These are phyloP conservation scores for Penaeus vannamei DNA, from an alignment of 1,140 invertebrate genomes.

Conservation along the genomic window DNA sequence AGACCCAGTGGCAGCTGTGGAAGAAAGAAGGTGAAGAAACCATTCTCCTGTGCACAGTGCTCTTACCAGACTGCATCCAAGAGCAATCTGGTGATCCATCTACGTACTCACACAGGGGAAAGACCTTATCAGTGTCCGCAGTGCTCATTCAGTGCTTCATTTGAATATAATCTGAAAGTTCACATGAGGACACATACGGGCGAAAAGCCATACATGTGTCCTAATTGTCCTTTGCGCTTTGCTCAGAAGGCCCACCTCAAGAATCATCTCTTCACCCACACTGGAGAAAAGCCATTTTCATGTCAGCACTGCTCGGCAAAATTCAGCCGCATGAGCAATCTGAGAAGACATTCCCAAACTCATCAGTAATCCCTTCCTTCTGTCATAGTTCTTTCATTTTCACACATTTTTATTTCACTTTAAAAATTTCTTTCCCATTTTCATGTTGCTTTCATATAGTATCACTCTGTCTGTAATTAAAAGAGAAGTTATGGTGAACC, in stretches of 20 bases:
- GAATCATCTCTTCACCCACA: slow-evolving; percentile 37
- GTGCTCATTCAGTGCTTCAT: slow-evolving; percentile 56
- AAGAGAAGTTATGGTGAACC: too few relatives aligned
- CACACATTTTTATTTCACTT: too few relatives aligned
- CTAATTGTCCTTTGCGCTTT: slow-evolving; percentile 48
- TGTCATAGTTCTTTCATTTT: too few relatives aligned
- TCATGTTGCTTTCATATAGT: too few relatives aligned
- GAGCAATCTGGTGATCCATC: slow-evolving; percentile 50
- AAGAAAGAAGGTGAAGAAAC: slow-evolving; percentile 44
- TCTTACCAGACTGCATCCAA: slow-evolving; percentile 49
- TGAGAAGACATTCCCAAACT: slow-evolving; percentile 26
- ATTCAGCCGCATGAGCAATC: slow-evolving; percentile 38
- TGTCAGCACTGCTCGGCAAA: slow-evolving; percentile 24
- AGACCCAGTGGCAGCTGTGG: too few relatives aligned
- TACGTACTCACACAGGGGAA: slow-evolving; percentile 58
- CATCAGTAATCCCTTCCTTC: slow-evolving; percentile 11
- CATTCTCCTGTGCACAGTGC: slow-evolving; percentile 48
- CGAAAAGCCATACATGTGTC: slow-evolving; percentile 58
- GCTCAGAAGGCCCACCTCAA: slow-evolving; percentile 41
- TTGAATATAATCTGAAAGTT: slow-evolving; percentile 52
- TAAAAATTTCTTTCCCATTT: too few relatives aligned
- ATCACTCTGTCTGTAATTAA: too few relatives aligned
- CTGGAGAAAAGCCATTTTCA: slow-evolving; percentile 36
- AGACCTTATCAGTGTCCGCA: slow-evolving; percentile 46
- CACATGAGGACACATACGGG: slow-evolving; percentile 60